These are phyloP conservation scores for Albula glossodonta DNA, from an alignment of 2,113 vertebrate genomes.

Conservation along the genomic window DNA sequence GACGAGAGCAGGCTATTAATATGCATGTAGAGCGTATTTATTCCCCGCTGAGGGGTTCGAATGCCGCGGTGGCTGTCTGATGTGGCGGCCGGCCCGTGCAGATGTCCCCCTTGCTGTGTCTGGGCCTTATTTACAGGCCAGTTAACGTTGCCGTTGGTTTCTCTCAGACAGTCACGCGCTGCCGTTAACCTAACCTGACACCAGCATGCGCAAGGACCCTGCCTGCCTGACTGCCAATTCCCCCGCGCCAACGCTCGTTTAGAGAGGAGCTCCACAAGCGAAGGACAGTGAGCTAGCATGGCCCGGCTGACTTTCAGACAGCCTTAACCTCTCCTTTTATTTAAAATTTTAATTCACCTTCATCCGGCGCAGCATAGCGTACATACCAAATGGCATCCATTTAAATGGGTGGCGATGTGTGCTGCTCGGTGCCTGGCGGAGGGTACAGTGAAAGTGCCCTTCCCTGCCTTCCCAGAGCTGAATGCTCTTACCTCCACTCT, in stretches of 20 bases:
- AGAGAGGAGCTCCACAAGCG: not conserved
- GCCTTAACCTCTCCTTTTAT: not conserved
- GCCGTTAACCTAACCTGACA: not conserved
- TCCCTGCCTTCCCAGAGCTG: too few relatives aligned
- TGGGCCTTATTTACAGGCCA: not conserved
- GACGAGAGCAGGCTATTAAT: not conserved
- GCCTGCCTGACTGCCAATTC: too few relatives aligned
- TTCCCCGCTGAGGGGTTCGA: not conserved
- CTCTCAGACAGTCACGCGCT: not conserved
- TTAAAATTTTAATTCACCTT: not conserved
- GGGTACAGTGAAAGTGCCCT: too few relatives aligned
- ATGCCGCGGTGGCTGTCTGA: not conserved
- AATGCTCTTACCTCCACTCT: too few relatives aligned
- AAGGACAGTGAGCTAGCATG: not conserved
- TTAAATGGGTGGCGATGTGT: not conserved
- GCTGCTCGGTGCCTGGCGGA: too few relatives aligned
- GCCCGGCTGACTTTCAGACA: not conserved
- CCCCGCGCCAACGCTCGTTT: not conserved
- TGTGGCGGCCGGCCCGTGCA: not conserved
- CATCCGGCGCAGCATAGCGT: too few relatives aligned
- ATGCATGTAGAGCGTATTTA: not conserved
- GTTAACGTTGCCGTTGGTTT: not conserved
- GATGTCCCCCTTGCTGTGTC: slow-evolving; percentile 8
- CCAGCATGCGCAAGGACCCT: not conserved
- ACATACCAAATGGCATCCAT: not conserved